Percentiles rank a stretch among this genome's conserved stretches.
phyloP scores from a whole-genome alignment of 1,140 invertebrate genomes.

The Epicauta chinensis region DNA sequence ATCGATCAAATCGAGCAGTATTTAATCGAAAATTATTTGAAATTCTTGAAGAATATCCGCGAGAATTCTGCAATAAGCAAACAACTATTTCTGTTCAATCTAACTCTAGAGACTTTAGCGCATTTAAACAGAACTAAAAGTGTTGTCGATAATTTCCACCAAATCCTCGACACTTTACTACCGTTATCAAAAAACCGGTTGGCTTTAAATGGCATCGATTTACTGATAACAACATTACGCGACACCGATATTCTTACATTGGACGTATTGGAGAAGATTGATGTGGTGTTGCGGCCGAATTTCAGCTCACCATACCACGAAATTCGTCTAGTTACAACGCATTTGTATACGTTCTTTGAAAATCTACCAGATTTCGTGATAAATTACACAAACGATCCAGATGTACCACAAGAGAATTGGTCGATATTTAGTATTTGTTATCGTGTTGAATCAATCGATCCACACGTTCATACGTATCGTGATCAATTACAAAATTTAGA shows the following conservation, averaged over 20 bases:
- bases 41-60: too few relatives aligned
- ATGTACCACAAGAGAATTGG: constrained; percentile 32
- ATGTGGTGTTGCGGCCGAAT: constrained; percentile 49
- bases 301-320: constrained; percentile 58
- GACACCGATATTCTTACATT: constrained; percentile 44
- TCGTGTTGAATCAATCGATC: constrained; percentile 58
- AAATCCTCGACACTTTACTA: constrained; percentile 24
- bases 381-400: constrained; percentile 26
- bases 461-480: constrained; percentile 69
- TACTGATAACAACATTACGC: constrained; percentile 42
- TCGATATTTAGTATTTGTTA: constrained; percentile 61
- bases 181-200: constrained; percentile 14
- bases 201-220: constrained; percentile 43
- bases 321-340: constrained; percentile 60
- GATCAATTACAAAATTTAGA: constrained; percentile 67
- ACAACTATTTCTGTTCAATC: constrained; percentile 48
- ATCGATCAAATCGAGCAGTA: not conserved
- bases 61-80: constrained; percentile 25
- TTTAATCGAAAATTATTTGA: constrained; percentile 6
- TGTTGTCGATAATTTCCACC: constrained; percentile 14
- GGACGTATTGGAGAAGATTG: constrained; percentile 47
- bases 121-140: constrained; percentile 47
- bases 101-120: constrained; percentile 50
- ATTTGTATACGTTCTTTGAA: constrained; percentile 67
- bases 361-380: constrained; percentile 42